Evolutionary conservation across 2,797 vertebrate species (phyloP).

Genomic region (Hyperoplus lanceolatus): DNA sequence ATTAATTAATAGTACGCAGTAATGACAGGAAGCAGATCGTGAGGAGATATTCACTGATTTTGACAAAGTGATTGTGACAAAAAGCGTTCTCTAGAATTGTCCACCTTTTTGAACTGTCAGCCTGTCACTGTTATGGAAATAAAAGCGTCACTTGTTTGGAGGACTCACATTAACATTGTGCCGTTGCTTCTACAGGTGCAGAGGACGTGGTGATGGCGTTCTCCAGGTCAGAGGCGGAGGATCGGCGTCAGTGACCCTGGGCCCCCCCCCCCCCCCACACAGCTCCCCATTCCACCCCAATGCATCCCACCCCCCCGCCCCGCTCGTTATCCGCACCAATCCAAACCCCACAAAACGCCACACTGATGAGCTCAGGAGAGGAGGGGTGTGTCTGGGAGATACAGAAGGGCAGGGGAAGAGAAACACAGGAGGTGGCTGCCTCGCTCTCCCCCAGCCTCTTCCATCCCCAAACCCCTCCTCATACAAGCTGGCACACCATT

Average conservation of each 20-base stretch:
- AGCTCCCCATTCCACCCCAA: conserved; percentile 9
- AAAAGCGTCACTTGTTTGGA: neutral
- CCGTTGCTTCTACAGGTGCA: conserved; percentile 86
- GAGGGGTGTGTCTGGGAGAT: conserved; percentile 46
- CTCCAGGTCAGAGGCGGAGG: conserved; percentile 97
- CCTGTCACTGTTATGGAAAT: too few species aligned
- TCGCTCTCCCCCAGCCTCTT: conserved; percentile 57
- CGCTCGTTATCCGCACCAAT: conserved; percentile 57
- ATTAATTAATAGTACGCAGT: too few species aligned
- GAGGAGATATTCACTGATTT: too few species aligned
- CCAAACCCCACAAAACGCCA: conserved; percentile 64
- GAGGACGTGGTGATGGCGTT: conserved; percentile 99
- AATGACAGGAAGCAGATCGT: too few species aligned
- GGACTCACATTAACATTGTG: neutral
- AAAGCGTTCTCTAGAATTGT: too few species aligned
- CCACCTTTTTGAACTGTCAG: too few species aligned
- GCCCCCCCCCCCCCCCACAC: neutral
- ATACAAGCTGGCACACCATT: conserved; percentile 69
- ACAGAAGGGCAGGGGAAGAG: conserved; percentile 62
- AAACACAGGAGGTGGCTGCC: conserved; percentile 47
- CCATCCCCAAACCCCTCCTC: conserved; percentile 59
- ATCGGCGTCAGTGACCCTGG: conserved; percentile 93
- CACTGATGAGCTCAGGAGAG: conserved; percentile 81
- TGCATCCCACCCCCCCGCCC: conserved; percentile 47
- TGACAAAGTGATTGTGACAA: too few species aligned